Conservation (phyloP, 2,797 vertebrate genomes). For the Lepidocolaptes lacrymiger region DNA sequence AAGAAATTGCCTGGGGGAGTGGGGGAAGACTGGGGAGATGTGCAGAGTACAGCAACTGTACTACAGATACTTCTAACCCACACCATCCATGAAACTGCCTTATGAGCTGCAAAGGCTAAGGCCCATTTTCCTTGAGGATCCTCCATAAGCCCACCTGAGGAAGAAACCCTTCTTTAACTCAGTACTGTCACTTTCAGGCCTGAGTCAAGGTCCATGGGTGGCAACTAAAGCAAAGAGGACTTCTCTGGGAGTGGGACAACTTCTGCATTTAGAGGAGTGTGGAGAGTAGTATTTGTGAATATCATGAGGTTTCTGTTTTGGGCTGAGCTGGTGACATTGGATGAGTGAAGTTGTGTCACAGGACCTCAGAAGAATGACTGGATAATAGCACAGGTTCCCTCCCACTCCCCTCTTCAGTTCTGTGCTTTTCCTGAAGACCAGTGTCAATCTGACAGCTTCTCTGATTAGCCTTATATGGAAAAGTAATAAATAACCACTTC, state of each 20-base stretch:
- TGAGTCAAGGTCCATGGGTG: not conserved
- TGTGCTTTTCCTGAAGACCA: not conserved
- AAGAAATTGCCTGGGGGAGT: not conserved
- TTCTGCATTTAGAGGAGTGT: not conserved
- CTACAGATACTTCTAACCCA: not conserved
- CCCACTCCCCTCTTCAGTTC: not conserved
- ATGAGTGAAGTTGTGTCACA: not conserved
- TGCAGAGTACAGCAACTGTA: not conserved
- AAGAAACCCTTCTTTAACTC: not conserved
- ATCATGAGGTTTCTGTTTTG: not conserved
- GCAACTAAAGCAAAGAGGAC: not conserved
- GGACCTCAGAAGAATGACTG: not conserved
- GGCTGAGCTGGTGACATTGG: not conserved
- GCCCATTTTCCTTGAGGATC: not conserved
- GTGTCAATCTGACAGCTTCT: not conserved
- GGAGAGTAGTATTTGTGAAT: not conserved
- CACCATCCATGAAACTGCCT: not conserved
- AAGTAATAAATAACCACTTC: conserved; percentile 12
- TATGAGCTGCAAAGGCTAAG: not conserved
- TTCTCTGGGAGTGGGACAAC: not conserved
- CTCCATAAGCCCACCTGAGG: not conserved
- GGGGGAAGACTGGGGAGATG: fast-evolving
- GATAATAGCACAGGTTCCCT: not conserved
- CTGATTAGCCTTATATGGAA: not conserved
- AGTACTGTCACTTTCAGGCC: not conserved